Base-by-base conservation (phyloP, 2,113 vertebrate species). In the Shinisaurus crocodilurus region DNA sequence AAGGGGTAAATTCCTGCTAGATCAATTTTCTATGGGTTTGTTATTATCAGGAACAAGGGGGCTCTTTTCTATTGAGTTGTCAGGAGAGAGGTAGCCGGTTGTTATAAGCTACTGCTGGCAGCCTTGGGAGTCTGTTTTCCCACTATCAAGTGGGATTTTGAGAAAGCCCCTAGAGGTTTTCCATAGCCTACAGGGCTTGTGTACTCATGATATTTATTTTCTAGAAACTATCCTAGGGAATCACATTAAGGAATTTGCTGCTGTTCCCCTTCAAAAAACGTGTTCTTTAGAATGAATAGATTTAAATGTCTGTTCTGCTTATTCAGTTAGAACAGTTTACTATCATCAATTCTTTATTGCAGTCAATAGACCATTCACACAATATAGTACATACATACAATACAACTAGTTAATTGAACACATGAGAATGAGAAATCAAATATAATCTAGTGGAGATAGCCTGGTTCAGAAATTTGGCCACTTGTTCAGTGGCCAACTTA, bases 31-130 rank as follows among this genome's bases (percentile, higher is more conserved):
- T 67, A n/a, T n/a, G 75, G 75, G 60, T 48, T 37, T 63, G 32
- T 60, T 69, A n/a, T 88, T 88, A 79, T 80, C 29, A n/a, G 60
- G 60, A 77, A 88, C 40, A 79, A 80, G 60, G 76, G 60, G 50
- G 75, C 43, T 79, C 18, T 80, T 67, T 88, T 50, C 29, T 45
- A 60, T 77, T 37, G 27, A 48, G 32, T 50, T 50, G 57, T 67
- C 75, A 80, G 76, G 60, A 77, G 75, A 88, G 40, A 88, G 57
- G 57, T 5, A 67, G 6, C 43, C 32, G 23, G 29, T 29, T 63
- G 74, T 87, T 65, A 65, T 20, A 80, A 87, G 29, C 9, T 63
- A 65, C 54, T 5, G 2, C 32, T 67, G 63, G 86, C 32, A 67
- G 32, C 8, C 45, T 8, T 27, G 60, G 29, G 80, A 69, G 63